phyloP scores from a whole-genome alignment of 2,113 vertebrate species.

The Corynorhinus townsendii region DNA sequence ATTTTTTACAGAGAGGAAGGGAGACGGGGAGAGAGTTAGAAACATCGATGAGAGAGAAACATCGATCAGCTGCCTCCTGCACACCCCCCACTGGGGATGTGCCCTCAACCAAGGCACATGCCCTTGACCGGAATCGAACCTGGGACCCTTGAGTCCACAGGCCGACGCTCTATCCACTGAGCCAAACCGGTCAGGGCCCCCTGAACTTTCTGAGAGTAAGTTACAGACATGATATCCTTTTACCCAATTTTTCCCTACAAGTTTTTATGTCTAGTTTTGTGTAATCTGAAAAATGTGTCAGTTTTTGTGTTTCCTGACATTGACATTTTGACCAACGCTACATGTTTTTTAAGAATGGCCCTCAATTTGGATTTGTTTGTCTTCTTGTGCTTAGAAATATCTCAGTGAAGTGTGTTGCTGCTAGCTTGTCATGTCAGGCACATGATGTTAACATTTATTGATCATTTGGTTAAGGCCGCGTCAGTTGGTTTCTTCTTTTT shows the following conservation, averaged over 20 bases:
- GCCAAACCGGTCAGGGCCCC: no score
- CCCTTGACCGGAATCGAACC: no score
- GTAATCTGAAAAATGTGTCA: slow-evolving; percentile 1
- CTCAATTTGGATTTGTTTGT: background rate
- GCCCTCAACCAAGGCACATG: no score
- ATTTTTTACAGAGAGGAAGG: no score
- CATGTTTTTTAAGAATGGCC: background rate
- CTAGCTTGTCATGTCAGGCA: background rate
- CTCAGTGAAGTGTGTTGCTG: background rate
- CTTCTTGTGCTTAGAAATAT: background rate
- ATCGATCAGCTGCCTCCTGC: no score
- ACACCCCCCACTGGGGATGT: no score
- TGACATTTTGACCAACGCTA: background rate
- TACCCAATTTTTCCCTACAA: background rate
- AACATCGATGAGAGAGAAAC: no score
- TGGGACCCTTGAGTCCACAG: no score
- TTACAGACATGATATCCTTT: background rate
- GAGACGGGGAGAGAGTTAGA: no score
- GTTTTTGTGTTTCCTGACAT: background rate
- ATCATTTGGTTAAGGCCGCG: background rate
- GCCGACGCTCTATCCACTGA: no score
- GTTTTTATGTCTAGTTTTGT: background rate
- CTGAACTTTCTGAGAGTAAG: background rate
- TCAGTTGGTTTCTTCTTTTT: background rate
- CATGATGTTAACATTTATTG: background rate